Evolutionary conservation across 37 sponge, comb jelly and placozoan genomes (phyloP).

Genomic region (Tethya wilhelma): DNA sequence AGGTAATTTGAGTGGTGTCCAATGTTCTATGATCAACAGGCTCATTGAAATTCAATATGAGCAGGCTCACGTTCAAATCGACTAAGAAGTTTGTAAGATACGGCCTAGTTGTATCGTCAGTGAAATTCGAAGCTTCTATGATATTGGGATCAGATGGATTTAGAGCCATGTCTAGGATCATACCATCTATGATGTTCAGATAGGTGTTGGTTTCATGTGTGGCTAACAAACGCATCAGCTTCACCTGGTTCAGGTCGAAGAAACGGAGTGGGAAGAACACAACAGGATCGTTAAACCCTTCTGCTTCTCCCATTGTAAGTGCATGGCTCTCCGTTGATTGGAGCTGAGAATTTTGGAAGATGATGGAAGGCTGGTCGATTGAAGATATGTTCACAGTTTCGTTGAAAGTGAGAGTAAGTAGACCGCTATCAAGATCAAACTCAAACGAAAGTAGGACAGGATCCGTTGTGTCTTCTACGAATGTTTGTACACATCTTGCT

Average conservation of each 20-base stretch:
- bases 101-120: constrained; percentile 76
- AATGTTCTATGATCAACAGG: constrained; percentile 80
- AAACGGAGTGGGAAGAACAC: constrained; percentile 38
- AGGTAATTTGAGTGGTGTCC: constrained; percentile 48
- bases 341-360: constrained; percentile 48
- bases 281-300: constrained; percentile 60
- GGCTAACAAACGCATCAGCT: constrained; percentile 54
- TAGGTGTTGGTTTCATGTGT: constrained; percentile 54
- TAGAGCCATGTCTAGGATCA: constrained; percentile 73
- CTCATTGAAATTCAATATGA: constrained; percentile 87
- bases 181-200: constrained; percentile 39
- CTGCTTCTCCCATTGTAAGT: constrained; percentile 43
- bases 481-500: constrained; percentile 39
- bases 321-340: background rate
- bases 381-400: constrained; percentile 85
- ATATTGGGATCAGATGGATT: constrained; percentile 45
- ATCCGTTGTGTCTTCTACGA: constrained; percentile 56
- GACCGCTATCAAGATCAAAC: constrained; percentile 84
- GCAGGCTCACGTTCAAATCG: constrained; percentile 72
- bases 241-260: constrained; percentile 76
- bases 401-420: constrained; percentile 77
- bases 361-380: constrained; percentile 48
- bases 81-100: constrained; percentile 40
- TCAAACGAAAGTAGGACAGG: constrained; percentile 72
- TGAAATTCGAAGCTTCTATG: constrained; percentile 35